Evolutionary conservation across 1,140 invertebrate genomes (phyloP).

Genomic region (Glossosoma conforme): DNA sequence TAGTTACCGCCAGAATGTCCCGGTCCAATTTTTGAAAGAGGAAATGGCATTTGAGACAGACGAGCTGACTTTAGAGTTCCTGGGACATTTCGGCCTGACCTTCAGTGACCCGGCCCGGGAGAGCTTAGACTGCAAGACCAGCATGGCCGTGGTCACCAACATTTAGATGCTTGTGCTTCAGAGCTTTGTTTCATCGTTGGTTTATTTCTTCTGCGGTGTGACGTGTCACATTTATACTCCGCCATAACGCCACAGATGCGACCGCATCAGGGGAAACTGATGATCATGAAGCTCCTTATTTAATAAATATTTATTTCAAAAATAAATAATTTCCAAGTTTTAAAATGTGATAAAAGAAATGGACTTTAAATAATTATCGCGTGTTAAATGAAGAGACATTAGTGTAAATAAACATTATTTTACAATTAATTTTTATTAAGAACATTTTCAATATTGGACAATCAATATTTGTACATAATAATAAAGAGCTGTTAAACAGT

Average conservation of each 20-base stretch:
- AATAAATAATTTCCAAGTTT: not conserved
- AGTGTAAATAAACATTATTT: too few species aligned
- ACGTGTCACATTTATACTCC: too few species aligned
- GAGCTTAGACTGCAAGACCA: conserved; percentile 83
- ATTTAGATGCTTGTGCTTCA: conserved; percentile 30
- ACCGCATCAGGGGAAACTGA: too few species aligned
- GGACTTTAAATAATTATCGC: not conserved
- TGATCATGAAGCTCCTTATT: not conserved
- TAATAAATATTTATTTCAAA: not conserved
- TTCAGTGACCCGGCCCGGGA: conserved; percentile 65
- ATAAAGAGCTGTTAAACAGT: too few species aligned
- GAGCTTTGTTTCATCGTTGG: conserved; percentile 3
- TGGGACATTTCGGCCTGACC: conserved; percentile 72
- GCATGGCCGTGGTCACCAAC: conserved; percentile 57
- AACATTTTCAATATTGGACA: too few species aligned
- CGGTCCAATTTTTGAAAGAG: conserved; percentile 76
- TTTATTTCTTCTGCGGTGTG: not conserved
- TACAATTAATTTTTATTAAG: too few species aligned
- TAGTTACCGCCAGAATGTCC: conserved; percentile 91
- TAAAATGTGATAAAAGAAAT: not conserved
- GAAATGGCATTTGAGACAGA: conserved; percentile 81
- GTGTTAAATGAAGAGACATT: too few species aligned
- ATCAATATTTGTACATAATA: too few species aligned
- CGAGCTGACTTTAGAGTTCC: conserved; percentile 81
- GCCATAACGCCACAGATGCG: too few species aligned